Base-by-base conservation (phyloP, 2,113 vertebrate species). In the Thymallus thymallus region DNA sequence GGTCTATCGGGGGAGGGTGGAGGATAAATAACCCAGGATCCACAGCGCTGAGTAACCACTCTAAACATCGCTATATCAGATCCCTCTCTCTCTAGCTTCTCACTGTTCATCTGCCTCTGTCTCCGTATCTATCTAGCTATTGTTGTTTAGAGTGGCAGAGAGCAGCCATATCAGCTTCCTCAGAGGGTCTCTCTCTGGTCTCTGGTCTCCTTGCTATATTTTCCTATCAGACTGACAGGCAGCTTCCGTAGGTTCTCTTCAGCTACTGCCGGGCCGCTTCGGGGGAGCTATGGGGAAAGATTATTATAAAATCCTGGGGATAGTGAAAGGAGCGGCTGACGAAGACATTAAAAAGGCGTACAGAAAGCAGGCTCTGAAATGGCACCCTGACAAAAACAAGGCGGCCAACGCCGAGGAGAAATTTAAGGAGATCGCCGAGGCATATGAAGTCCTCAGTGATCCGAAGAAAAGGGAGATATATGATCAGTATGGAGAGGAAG, bases 341-440 rank as follows among this genome's bases (percentile, higher is more conserved):
- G 98, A 99, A 72, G 98, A 99, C 74, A 93, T 99, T 71, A 99
- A 99, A 89, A 99, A 99, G 85, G 97, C 98, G 72, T 99, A 99
- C 90, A 93, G 94, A 92, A 98, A 98, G 74, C 97, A 98, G 84
- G 98, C 98, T 0, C 92, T 99, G 84, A 98, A 95, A 93, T 99
- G 98, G 95, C 98, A 99, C 80, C 98, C 97, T 1, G 6, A 99
- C 86, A 99, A 99, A 90, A 99, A 99, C 88, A 99, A 98, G 87
- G 96, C 97, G 64, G 91, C 96, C 35, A 93, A 96, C 22, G 98
- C 98, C 73, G 96, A 98, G 88, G 98, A 99, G 84, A 99, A 95
- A 95, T 99, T 99, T 86, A 99, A 99, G 91, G 98, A 99, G 86
- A 77, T 99, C 78, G 98, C 98, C 63, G 98, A 99, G 88, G 98